These are phyloP conservation scores for Pangasius djambal DNA, from an alignment of 2,797 vertebrate genomes.

Conservation along the genomic window DNA sequence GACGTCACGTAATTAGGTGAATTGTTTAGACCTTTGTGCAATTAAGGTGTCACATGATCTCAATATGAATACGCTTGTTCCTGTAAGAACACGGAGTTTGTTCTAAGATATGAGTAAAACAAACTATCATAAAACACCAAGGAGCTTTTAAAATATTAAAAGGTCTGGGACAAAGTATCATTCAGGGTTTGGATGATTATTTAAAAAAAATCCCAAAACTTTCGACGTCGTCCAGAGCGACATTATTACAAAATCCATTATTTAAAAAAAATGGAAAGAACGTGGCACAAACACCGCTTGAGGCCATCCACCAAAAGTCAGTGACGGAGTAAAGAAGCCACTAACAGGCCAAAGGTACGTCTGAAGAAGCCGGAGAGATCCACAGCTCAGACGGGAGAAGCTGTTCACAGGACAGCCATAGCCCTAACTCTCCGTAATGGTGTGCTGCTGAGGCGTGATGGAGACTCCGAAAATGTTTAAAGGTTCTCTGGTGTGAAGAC, in stretches of 20 bases:
- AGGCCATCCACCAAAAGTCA: background rate
- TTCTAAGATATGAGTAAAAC: no score
- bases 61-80: background rate
- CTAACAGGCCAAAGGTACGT: no score
- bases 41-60: background rate
- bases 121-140: background rate
- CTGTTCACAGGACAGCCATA: background rate
- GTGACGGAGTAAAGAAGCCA: background rate
- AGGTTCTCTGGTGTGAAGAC: background rate
- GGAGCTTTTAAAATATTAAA: background rate
- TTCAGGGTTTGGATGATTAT: background rate
- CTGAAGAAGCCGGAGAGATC: background rate
- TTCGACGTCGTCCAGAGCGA: background rate
- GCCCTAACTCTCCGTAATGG: background rate
- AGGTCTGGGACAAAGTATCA: background rate
- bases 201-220: background rate
- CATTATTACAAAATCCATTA: background rate
- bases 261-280: background rate
- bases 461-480: background rate
- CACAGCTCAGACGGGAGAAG: background rate
- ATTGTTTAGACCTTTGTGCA: background rate
- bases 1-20: background rate
- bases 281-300: background rate
- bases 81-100: background rate
- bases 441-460: no score